Evolutionary conservation across 53 echinoderm and acorn worm genomes (phyloP).

Genomic region (Mesocentrotus franciscanus): DNA sequence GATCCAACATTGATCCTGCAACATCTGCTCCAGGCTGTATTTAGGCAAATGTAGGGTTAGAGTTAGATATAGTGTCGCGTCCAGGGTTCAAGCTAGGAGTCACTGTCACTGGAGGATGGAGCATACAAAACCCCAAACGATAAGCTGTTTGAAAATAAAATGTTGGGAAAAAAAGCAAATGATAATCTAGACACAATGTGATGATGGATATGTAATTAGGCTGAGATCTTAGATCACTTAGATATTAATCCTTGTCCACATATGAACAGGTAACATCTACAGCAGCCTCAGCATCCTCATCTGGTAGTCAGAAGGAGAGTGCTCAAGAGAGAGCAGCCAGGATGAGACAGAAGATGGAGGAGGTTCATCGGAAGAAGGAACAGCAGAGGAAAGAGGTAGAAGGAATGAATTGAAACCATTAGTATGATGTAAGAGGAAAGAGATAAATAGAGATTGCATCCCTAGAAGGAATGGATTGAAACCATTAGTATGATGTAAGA

Average conservation of each 20-base stretch:
- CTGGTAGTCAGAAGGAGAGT: constrained; percentile 62
- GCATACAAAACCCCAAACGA: too few species aligned
- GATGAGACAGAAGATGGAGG: constrained; percentile 93
- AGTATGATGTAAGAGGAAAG: background rate
- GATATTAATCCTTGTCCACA: background rate
- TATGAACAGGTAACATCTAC: background rate
- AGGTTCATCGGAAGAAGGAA: constrained; percentile 90
- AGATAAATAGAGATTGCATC: background rate
- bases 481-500: too few species aligned
- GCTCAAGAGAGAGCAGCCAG: constrained; percentile 87
- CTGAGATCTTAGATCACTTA: background rate
- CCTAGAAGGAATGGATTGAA: too few species aligned
- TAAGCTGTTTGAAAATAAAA: too few species aligned
- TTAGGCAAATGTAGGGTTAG: too few species aligned
- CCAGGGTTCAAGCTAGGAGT: too few species aligned
- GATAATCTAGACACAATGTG: too few species aligned
- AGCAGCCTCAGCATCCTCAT: background rate
- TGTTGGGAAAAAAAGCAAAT: too few species aligned
- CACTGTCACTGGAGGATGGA: too few species aligned
- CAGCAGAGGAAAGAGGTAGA: constrained; percentile 80
- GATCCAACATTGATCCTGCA: too few species aligned
- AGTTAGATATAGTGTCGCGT: too few species aligned
- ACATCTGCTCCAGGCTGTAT: too few species aligned
- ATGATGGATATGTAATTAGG: background rate
- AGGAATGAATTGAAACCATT: background rate